phyloP scores from a whole-genome alignment of 2,888 invertebrate genomes.

The Ophraella communa region DNA sequence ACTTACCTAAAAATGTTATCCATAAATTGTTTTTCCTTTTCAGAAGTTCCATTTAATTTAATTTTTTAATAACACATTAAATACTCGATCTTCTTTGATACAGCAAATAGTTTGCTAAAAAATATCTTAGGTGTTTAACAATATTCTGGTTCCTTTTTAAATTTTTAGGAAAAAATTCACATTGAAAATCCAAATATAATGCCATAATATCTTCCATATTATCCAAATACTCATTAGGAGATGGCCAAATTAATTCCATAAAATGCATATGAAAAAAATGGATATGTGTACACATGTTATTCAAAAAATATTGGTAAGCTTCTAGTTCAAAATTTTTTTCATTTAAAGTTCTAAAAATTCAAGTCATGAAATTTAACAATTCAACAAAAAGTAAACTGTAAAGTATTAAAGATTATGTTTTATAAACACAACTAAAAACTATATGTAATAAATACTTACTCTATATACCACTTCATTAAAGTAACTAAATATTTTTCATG shows the following conservation, averaged over 20 bases:
- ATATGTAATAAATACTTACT: constrained; percentile 43
- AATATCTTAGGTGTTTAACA: constrained; percentile 36
- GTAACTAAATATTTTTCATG: constrained; percentile 39
- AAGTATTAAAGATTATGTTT: too few relatives aligned
- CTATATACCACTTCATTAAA: constrained; percentile 43
- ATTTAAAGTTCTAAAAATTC: constrained; percentile 9
- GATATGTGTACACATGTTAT: constrained; percentile 36
- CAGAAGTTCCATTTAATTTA: constrained; percentile 33
- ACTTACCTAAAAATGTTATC: constrained; percentile 47
- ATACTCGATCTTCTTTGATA: constrained; percentile 42
- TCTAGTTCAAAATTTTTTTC: constrained; percentile 8
- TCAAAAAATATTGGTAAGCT: background rate
- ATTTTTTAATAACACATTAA: constrained; percentile 49
- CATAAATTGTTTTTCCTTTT: constrained; percentile 42
- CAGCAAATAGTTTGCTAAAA: constrained; percentile 42
- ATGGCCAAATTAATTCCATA: constrained; percentile 36
- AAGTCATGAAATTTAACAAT: background rate
- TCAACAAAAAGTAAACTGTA: background rate
- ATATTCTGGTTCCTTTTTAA: constrained; percentile 33
- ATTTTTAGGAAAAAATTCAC: constrained; percentile 39
- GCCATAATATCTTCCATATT: constrained; percentile 48
- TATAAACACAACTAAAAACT: constrained; percentile 1
- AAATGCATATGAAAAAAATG: constrained; percentile 44
- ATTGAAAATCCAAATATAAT: constrained; percentile 43
- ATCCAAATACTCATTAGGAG: constrained; percentile 43